Percentiles rank a stretch among this genome's conserved stretches.
Evolutionary conservation across 2,113 vertebrate genomes (phyloP).

Genomic region (Zootoca vivipara): DNA sequence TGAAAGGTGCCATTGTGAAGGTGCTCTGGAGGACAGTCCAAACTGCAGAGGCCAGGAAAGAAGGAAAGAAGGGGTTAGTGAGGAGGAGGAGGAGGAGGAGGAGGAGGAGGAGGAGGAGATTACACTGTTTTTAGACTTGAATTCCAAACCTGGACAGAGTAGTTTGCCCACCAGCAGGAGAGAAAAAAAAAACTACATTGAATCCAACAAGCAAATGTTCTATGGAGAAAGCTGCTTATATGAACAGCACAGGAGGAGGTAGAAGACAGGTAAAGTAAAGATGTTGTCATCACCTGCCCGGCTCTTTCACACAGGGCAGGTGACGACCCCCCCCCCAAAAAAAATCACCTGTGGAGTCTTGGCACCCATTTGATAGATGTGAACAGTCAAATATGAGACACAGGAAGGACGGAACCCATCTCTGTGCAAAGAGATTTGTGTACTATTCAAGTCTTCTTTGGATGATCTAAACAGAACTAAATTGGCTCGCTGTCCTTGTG

Average conservation of each 20-base stretch:
- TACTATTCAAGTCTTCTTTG: conserved; percentile 15
- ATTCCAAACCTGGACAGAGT: neutral
- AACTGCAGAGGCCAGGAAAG: neutral
- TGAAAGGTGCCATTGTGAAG: neutral
- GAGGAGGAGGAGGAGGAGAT: neutral
- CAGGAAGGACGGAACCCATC: neutral
- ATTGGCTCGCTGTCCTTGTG: conserved; percentile 22
- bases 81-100: neutral
- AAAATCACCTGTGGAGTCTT: neutral
- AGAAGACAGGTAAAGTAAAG: neutral
- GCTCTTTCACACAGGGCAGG: neutral
- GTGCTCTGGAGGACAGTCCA: too few species aligned
- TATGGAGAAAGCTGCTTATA: neutral
- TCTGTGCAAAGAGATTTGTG: neutral
- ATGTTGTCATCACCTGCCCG: neutral
- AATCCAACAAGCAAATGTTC: neutral
- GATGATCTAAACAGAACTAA: conserved; percentile 12
- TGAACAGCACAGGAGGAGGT: neutral
- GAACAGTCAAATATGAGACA: neutral
- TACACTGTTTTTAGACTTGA: neutral
- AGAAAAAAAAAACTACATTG: neutral
- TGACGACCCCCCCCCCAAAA: neutral
- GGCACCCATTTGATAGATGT: neutral
- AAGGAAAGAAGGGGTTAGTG: neutral
- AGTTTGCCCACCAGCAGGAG: neutral